Percentiles rank a stretch among this genome's conserved stretches.
phyloP scores from a whole-genome alignment of 2,113 vertebrate species.

The Raja brachyura region DNA sequence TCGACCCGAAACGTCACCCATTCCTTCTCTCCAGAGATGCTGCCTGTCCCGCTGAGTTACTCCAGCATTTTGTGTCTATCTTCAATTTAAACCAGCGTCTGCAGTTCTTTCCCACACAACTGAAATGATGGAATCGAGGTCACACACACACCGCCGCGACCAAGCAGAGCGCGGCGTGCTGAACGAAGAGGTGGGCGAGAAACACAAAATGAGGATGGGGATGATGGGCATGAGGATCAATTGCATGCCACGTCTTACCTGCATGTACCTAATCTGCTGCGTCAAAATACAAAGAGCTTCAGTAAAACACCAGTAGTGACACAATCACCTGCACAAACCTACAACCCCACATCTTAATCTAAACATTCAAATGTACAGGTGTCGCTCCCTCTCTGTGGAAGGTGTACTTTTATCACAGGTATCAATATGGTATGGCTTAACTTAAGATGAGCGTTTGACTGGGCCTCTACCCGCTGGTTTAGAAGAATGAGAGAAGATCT shows the following conservation, averaged over 20 bases:
- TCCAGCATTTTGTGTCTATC: too few species aligned
- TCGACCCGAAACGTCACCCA: too few species aligned
- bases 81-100: too few species aligned
- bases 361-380: neutral
- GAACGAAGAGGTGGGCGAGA: neutral
- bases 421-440: neutral
- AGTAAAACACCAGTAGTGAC: slow-evolving; percentile 46
- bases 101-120: too few species aligned
- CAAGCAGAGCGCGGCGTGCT: neutral
- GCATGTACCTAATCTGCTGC: slow-evolving; percentile 95
- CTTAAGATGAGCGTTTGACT: too few species aligned
- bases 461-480: too few species aligned
- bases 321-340: neutral
- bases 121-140: neutral
- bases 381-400: neutral
- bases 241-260: slow-evolving; percentile 63
- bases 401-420: neutral
- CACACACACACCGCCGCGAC: neutral
- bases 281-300: slow-evolving; percentile 55
- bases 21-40: too few species aligned
- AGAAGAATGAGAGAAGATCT: too few species aligned
- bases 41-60: too few species aligned
- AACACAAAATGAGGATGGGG: too few species aligned
- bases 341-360: too few species aligned
- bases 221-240: neutral